These are phyloP conservation scores for Philypnodon macrostomus DNA, from an alignment of 2,797 vertebrate genomes.

Conservation along the genomic window DNA sequence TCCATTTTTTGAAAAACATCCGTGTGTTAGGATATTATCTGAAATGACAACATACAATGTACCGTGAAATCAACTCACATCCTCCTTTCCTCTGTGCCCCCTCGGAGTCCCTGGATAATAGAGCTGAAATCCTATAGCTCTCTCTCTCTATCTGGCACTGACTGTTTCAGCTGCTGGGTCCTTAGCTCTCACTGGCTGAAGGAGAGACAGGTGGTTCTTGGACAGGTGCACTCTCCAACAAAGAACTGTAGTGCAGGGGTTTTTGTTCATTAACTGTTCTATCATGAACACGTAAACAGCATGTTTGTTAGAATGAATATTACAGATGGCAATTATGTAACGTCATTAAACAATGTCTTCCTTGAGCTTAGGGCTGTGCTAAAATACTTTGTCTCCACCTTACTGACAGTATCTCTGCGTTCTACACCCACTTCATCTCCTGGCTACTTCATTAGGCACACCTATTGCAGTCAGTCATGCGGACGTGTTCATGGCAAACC, in stretches of 20 bases:
- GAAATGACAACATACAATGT: slow-evolving; percentile 47
- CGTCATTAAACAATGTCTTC: too few species aligned
- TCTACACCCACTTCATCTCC: too few species aligned
- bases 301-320: too few species aligned
- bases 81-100: slow-evolving; percentile 27
- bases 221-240: slow-evolving; percentile 61
- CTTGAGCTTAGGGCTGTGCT: too few species aligned
- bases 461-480: too few species aligned
- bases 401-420: too few species aligned
- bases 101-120: slow-evolving; percentile 33
- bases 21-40: slow-evolving; percentile 32
- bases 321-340: too few species aligned
- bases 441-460: too few species aligned
- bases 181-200: slow-evolving; percentile 32
- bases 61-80: slow-evolving; percentile 61
- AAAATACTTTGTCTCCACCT: too few species aligned
- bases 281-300: neutral
- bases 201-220: slow-evolving; percentile 62
- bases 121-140: slow-evolving; percentile 48
- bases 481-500: too few species aligned
- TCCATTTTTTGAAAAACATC: too few species aligned
- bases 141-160: slow-evolving; percentile 37
- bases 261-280: neutral
- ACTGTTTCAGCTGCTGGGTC: slow-evolving; percentile 54
- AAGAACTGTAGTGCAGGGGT: slow-evolving; percentile 35